Percentiles rank a stretch among this genome's conserved stretches.
These are phyloP conservation scores for Lepidocolaptes lacrymiger DNA, from an alignment of 2,797 vertebrate genomes.

Conservation along the genomic window DNA sequence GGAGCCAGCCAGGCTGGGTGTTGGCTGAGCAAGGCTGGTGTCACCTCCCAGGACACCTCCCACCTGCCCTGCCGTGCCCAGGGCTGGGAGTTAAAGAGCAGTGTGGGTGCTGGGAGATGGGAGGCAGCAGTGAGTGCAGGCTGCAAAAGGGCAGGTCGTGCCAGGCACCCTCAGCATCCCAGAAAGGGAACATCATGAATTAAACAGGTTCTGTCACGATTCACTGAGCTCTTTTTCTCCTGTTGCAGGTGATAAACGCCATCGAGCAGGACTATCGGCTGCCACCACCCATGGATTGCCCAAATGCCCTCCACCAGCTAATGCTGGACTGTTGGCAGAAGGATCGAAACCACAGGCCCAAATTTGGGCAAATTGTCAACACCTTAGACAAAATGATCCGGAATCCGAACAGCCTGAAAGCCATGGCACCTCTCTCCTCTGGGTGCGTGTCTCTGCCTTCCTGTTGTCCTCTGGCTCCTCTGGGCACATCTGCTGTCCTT, in stretches of 20 bases:
- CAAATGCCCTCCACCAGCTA: conserved; percentile 94
- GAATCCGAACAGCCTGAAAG: conserved; percentile 96
- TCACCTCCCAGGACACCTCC: background rate
- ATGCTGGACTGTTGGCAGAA: conserved; percentile 99
- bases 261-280: conserved; percentile 97
- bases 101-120: background rate
- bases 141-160: fast-evolving
- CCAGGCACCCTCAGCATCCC: background rate
- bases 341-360: conserved; percentile 96
- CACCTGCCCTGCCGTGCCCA: background rate
- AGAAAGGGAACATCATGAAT: background rate
- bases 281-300: conserved; percentile 97
- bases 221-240: conserved; percentile 41
- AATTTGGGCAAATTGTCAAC: conserved; percentile 97
- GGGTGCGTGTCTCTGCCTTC: conserved; percentile 78
- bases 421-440: conserved; percentile 95
- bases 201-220: background rate
- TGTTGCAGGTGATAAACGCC: conserved; percentile 93
- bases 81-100: background rate
- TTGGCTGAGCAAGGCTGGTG: background rate
- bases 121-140: background rate
- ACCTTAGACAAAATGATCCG: conserved; percentile 99
- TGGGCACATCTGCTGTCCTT: background rate
- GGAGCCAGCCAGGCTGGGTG: background rate
- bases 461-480: background rate